phyloP scores from a whole-genome alignment of 2,797 vertebrate genomes.

The Pempheris klunzingeri region DNA sequence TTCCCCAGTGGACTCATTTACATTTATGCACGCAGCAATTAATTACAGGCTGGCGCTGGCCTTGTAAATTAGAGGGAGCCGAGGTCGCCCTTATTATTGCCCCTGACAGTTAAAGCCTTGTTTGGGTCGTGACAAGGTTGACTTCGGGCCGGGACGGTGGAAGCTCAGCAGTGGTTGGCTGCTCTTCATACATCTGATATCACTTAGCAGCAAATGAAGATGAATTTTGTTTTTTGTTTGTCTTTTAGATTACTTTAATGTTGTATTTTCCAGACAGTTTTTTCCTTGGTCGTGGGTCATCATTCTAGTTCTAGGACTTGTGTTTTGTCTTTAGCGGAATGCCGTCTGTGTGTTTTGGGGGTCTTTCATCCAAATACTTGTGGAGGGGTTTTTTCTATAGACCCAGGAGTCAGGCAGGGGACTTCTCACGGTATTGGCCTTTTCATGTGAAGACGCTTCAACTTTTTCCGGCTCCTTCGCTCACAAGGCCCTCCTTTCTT shows the following conservation, averaged over 20 bases:
- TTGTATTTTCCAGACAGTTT: neutral
- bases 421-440: constrained; percentile 77
- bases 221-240: too few species aligned
- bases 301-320: constrained; percentile 33
- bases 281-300: constrained; percentile 13
- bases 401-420: constrained; percentile 61
- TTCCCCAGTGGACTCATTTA: constrained; percentile 79
- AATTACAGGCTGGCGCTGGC: constrained; percentile 79
- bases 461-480: constrained; percentile 67
- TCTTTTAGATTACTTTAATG: too few species aligned
- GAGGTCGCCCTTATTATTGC: constrained; percentile 79
- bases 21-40: constrained; percentile 83
- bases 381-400: constrained; percentile 53
- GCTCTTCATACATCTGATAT: constrained; percentile 55
- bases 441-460: constrained; percentile 77
- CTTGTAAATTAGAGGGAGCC: constrained; percentile 79
- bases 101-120: constrained; percentile 78
- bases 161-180: constrained; percentile 32
- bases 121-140: constrained; percentile 72
- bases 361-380: constrained; percentile 64
- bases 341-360: constrained; percentile 53
- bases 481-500: constrained; percentile 86
- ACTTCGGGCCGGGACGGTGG: constrained; percentile 56
- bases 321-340: constrained; percentile 52
- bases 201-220: constrained; percentile 42